Evolutionary conservation across 2,797 vertebrate species (phyloP), one percentile per base, ranked within the genome.

Genomic region (Podarcis siculus): DNA sequence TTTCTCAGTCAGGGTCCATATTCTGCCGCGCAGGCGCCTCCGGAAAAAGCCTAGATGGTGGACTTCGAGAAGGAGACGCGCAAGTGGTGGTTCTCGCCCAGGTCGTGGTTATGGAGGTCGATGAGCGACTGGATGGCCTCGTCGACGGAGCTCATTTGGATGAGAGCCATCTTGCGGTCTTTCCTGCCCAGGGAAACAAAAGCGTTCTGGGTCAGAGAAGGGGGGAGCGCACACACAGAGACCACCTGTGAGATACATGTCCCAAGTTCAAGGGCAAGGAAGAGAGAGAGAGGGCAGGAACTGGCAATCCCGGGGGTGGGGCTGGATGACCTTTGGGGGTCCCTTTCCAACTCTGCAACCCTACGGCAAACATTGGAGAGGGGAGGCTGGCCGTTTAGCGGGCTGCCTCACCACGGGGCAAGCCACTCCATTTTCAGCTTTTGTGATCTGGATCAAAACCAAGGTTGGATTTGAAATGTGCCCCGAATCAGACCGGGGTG

Each of bases 11-110:
- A 90, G 94, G 49, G 95, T 95, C 94, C 95, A 37, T 97, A 55
- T 97, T 32, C 96, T 96, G 95, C 95, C 92, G 93, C 91, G 3
- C 13, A 10, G 10, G 91, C 32, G 89, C 94, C 96, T 96, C 32
- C 95, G 95, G 88, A 89, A 96, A 94, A 2, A 93, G 21, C 96
- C 94, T 97, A 96, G 95, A 99, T 99, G 91, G 98, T 98, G 85
- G 98, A 99, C 97, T 99, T 99, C 58, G 98, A 99, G 95, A 99
- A 99, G 93, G 99, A 99, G 86, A 99, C 98, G 0, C 98, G 96
- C 89, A 99, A 97, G 96, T 99, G 98, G 95, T 99, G 98, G 88
- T 97, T 99, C 93, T 99, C 98, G 64, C 99, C 98, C 93, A 99
- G 97, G 95, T 99, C 98, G 3, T 99, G 98, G 96, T 99, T 99